Evolutionary conservation across 2,797 vertebrate genomes (phyloP), one percentile per base, ranked within the genome.

Genomic region (Silurus lanzhouensis): DNA sequence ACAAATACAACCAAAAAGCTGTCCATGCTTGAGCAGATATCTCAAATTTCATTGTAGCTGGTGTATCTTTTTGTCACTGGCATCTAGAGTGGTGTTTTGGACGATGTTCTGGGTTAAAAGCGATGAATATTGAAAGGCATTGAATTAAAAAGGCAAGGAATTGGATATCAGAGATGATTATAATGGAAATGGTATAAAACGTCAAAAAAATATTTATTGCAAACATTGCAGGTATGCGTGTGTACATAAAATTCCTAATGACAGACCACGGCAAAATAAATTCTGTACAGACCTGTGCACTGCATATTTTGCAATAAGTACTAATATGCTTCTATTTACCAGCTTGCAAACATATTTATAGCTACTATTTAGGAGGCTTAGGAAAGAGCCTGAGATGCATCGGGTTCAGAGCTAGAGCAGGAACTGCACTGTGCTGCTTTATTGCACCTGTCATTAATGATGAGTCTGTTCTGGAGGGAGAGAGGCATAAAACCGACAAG

Each of bases 41-140:
- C 12, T 22, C 1, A 8, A 5, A 20, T n/a, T 63, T 61, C 31
- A 61, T 58, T 38, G 27, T 38, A 64, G 38, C 19, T 5, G 2
- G 3, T 4, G 14, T 7, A 4, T 64, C 14, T 66, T 52, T 2
- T 27, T 81, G 27, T 80, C 38, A 80, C 61, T 17, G 15, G 44
- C n/a, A 14, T 81, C 61, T 66, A 66, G 22, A 52, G 22, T 81
- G n/a, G 4, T 25, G 78, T 66, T 81, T 81, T 81, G 44, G 44
- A 61, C 0, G 3, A 66, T 22, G 52, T 8, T 19, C n/a, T 25
- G 22, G 31, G 14, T 25, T 25, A 1, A 46, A n/a, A 38, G 31
- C 14, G 6, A 3, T 76, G 25, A 22, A 44, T 61, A 63, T 10
- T 79, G 46, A 81, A 81, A 57, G 13, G 6, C 25, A 74, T 25